Evolutionary conservation across 2,113 vertebrate species (phyloP).

Genomic region (Eulemur rufifrons): DNA sequence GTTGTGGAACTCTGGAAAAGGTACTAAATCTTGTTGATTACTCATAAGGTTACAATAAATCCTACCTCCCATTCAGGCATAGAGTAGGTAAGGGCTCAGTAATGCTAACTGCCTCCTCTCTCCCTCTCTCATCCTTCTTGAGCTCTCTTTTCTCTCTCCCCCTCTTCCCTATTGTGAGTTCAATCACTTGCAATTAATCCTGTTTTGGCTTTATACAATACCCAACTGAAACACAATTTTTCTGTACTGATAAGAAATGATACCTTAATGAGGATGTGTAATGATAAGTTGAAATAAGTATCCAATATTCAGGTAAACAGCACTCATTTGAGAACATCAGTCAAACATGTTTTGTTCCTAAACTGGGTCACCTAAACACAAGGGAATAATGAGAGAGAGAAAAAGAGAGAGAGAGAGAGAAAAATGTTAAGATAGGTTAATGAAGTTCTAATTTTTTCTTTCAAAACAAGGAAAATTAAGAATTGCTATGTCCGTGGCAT

Average conservation of each 20-base stretch:
- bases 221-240: neutral
- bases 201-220: neutral
- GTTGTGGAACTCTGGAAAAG: neutral
- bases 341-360: neutral
- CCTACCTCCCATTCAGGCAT: neutral
- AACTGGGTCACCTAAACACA: neutral
- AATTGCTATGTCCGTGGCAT: neutral
- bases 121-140: neutral
- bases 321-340: neutral
- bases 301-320: neutral
- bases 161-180: neutral
- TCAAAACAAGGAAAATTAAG: slow-evolving; percentile 1
- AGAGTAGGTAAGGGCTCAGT: neutral
- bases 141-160: neutral
- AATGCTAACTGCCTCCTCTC: neutral
- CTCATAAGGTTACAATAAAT: neutral
- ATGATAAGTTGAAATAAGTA: neutral
- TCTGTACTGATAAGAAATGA: neutral
- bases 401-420: neutral
- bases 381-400: neutral
- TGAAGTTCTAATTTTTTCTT: neutral
- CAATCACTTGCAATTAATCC: neutral
- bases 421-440: neutral
- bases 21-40: neutral
- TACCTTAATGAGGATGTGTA: neutral